Evolutionary conservation across 2,888 invertebrate species (phyloP).

Genomic region (Rhabditoides inermis): DNA sequence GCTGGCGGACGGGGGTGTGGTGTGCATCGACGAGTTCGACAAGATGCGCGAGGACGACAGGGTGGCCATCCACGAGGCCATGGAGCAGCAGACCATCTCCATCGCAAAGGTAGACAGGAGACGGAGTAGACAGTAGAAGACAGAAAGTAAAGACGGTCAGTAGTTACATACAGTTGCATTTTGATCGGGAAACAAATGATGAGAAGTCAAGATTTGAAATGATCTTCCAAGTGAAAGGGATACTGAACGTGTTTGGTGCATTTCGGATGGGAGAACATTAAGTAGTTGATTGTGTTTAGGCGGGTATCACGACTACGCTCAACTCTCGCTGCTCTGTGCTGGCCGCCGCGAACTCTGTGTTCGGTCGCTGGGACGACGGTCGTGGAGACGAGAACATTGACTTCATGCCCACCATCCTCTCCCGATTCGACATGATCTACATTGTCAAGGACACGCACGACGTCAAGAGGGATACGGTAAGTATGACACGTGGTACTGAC

Average conservation of each 20-base stretch:
- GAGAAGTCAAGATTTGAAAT: too few species aligned
- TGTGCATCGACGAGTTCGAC: conserved; percentile 83
- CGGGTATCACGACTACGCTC: conserved; percentile 94
- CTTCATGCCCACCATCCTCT: conserved; percentile 99
- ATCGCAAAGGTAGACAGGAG: conserved; percentile 73
- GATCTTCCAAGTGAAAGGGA: too few species aligned
- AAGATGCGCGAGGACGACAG: conserved; percentile 97
- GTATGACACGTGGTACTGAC: neutral
- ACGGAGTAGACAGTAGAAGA: too few species aligned
- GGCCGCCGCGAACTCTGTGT: conserved; percentile 95
- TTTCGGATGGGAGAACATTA: too few species aligned
- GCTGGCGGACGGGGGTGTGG: conserved; percentile 93
- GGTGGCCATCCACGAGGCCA: conserved; percentile 98
- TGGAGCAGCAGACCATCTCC: conserved; percentile 99
- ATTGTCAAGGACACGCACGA: conserved; percentile 96
- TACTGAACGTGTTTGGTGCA: too few species aligned
- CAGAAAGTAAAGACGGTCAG: too few species aligned
- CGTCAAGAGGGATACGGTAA: conserved; percentile 73
- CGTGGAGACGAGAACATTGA: conserved; percentile 64
- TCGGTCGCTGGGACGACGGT: conserved; percentile 95
- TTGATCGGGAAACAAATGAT: too few species aligned
- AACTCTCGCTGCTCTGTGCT: conserved; percentile 97
- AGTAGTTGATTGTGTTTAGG: conserved; percentile 55
- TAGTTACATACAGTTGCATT: too few species aligned
- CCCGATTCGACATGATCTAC: conserved; percentile 98